Percentiles rank a stretch among this genome's conserved stretches.
These are phyloP conservation scores for Peromyscus eremicus DNA, from an alignment of 2,797 vertebrate species.

Conservation along the genomic window DNA sequence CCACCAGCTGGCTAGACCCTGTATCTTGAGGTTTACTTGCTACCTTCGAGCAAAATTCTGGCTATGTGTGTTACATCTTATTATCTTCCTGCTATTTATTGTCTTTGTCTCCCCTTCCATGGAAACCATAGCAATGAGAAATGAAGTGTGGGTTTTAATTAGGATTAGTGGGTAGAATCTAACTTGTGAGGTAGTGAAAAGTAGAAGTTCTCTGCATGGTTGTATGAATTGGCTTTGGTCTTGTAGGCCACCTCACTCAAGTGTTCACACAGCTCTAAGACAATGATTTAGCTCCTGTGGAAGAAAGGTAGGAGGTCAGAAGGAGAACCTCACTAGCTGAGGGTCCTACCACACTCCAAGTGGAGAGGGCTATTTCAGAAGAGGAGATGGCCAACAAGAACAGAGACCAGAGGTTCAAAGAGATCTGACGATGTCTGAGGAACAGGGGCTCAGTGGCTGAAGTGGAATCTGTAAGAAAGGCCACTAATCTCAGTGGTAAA, in stretches of 20 bases:
- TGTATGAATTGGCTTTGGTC: constrained; percentile 37
- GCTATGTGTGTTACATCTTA: background rate
- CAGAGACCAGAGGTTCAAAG: background rate
- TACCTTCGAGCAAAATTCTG: background rate
- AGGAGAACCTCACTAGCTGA: background rate
- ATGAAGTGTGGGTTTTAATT: constrained; percentile 42
- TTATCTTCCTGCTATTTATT: constrained; percentile 15
- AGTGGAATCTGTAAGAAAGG: background rate
- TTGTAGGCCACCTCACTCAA: constrained; percentile 25
- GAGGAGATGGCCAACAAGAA: background rate
- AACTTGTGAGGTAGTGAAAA: constrained; percentile 9
- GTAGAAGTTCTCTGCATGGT: constrained; percentile 12
- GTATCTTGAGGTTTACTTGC: background rate
- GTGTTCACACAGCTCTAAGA: constrained; percentile 9
- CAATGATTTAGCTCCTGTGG: background rate
- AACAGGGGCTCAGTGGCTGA: background rate
- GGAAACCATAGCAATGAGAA: constrained; percentile 35
- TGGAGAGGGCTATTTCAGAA: background rate
- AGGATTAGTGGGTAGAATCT: constrained; percentile 40
- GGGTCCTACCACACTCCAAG: background rate
- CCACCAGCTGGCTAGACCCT: background rate
- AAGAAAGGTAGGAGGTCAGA: background rate
- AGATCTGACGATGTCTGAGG: background rate
- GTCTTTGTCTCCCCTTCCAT: constrained; percentile 27
- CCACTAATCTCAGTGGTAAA: constrained; percentile 23